These are phyloP conservation scores for Bombus pyrosoma DNA, from an alignment of 1,140 invertebrate species.

Conservation along the genomic window DNA sequence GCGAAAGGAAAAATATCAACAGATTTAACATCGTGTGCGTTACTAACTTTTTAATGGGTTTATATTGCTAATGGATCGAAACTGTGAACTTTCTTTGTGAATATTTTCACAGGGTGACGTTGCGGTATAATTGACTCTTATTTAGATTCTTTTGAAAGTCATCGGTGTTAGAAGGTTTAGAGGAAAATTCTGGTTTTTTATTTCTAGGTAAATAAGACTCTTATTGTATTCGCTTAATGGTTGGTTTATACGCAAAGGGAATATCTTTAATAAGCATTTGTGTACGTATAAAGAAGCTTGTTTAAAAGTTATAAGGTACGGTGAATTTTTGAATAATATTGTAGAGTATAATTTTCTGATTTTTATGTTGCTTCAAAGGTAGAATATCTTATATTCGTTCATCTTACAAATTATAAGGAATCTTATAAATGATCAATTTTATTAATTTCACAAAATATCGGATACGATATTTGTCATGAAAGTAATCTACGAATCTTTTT, in stretches of 20 bases:
- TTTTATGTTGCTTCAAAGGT: no score
- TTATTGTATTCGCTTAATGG: background rate
- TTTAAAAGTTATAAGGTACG: no score
- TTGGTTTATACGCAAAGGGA: background rate
- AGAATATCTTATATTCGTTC: no score
- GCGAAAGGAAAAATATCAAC: slow-evolving; percentile 2
- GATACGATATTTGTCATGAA: background rate
- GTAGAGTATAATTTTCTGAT: no score
- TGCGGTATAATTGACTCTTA: background rate
- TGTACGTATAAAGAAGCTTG: background rate
- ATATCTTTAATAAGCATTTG: background rate
- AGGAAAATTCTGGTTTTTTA: background rate
- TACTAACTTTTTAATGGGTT: background rate
- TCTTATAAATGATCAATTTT: no score
- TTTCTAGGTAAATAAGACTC: background rate
- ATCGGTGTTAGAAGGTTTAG: background rate
- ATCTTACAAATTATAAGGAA: no score
- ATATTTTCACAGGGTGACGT: background rate
- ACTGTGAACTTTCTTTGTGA: background rate
- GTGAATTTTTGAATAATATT: no score
- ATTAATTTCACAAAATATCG: no score
- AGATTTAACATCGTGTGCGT: slow-evolving; percentile 5
- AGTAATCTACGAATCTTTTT: background rate
- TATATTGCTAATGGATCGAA: background rate
- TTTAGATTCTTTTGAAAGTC: background rate